Evolutionary conservation across 2,797 vertebrate species (phyloP).

Genomic region (Pygocentrus nattereri): DNA sequence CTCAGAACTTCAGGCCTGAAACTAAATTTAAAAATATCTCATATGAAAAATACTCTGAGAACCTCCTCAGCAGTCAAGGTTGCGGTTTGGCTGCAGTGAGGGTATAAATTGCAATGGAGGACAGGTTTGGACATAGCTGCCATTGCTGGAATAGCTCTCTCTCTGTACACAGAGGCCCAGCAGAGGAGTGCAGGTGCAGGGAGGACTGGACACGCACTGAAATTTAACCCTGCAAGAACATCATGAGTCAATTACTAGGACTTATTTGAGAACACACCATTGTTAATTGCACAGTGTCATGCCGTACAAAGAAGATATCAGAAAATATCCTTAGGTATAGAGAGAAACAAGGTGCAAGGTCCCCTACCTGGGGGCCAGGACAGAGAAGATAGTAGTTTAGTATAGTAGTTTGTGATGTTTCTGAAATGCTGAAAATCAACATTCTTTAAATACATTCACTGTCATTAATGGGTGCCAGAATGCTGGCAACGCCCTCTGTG

Average conservation of each 20-base stretch:
- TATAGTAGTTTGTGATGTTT: not conserved
- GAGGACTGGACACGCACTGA: not conserved
- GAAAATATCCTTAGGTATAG: too few relatives aligned
- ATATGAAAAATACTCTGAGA: not conserved
- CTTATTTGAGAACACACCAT: not conserved
- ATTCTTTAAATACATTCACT: not conserved
- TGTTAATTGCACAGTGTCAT: not conserved
- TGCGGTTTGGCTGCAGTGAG: not conserved
- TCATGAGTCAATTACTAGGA: not conserved
- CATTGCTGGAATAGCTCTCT: conserved; percentile 11
- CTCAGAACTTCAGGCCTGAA: conserved; percentile 1
- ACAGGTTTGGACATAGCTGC: conserved; percentile 14
- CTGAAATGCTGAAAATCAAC: not conserved
- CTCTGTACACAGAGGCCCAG: not conserved
- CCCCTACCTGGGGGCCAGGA: too few relatives aligned
- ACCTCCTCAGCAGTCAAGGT: conserved; percentile 8
- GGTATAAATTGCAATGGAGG: not conserved
- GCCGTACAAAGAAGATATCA: not conserved
- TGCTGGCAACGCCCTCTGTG: not conserved
- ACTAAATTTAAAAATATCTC: conserved; percentile 1
- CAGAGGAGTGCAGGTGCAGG: conserved; percentile 9
- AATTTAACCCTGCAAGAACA: not conserved
- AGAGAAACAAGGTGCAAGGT: too few relatives aligned
- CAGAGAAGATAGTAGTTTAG: not conserved
- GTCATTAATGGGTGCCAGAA: not conserved